These are phyloP conservation scores for Strigops habroptila DNA, from an alignment of 2,113 vertebrate genomes.

Conservation along the genomic window DNA sequence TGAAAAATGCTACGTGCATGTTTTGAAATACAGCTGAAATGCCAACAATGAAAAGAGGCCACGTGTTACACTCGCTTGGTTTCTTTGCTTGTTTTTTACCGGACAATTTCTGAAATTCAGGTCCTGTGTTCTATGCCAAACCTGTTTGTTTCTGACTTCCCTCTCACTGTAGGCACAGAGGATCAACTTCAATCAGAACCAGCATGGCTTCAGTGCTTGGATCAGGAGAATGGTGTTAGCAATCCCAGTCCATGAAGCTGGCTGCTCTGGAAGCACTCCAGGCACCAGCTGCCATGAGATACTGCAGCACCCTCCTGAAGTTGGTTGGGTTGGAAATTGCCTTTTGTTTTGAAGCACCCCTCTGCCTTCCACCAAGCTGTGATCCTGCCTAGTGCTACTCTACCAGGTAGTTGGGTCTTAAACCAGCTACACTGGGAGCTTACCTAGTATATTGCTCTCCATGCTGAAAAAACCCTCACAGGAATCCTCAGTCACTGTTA, in stretches of 20 bases:
- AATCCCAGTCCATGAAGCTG: fast-evolving
- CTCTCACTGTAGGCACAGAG: not conserved
- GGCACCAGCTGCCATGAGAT: fast-evolving
- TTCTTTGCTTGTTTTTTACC: not conserved
- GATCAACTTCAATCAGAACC: not conserved
- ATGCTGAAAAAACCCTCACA: not conserved
- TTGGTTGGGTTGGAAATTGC: not conserved
- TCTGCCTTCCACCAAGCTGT: not conserved
- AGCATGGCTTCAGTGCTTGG: fast-evolving
- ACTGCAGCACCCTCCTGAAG: too few species aligned
- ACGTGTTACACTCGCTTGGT: too few species aligned
- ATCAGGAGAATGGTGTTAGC: not conserved
- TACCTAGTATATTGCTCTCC: not conserved
- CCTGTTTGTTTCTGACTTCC: not conserved
- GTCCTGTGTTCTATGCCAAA: not conserved
- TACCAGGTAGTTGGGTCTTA: not conserved
- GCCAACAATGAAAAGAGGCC: fast-evolving
- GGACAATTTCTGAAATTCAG: not conserved
- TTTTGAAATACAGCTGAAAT: not conserved
- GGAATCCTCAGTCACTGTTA: not conserved
- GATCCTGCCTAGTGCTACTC: not conserved
- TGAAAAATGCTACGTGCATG: not conserved
- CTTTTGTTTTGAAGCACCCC: not conserved
- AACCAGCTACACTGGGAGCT: not conserved
- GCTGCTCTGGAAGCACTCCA: fast-evolving